phyloP scores from a whole-genome alignment of 2,888 invertebrate genomes.

The Callyntrura guangdongensis region DNA sequence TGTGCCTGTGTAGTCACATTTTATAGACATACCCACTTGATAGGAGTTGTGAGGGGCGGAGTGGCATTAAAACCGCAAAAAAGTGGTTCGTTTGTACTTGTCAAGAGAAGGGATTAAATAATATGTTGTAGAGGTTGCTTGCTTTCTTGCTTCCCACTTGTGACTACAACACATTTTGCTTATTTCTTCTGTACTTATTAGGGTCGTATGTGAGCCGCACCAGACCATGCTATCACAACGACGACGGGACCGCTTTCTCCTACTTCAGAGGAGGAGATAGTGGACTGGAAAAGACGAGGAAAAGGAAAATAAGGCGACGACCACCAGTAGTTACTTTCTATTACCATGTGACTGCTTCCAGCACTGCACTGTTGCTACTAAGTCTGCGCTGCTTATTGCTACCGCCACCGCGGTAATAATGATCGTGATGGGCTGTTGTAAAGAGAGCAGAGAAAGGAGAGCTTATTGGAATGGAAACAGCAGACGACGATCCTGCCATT shows the following conservation, averaged over 20 bases:
- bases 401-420: neutral
- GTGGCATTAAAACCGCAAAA: conserved; percentile 57
- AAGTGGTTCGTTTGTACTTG: conserved; percentile 59
- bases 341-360: neutral
- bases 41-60: conserved; percentile 9
- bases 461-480: conserved; percentile 58
- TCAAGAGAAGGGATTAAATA: conserved; percentile 58
- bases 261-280: neutral
- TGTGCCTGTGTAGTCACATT: neutral
- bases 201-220: too few species aligned
- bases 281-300: neutral
- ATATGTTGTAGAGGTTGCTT: neutral
- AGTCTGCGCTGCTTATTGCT: neutral
- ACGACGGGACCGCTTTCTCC: neutral
- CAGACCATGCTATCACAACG: too few species aligned
- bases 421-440: neutral
- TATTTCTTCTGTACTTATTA: neutral
- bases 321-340: neutral
- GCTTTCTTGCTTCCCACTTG: neutral
- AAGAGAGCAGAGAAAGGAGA: neutral
- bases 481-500: conserved; percentile 19
- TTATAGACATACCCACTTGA: neutral
- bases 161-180: neutral
- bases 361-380: neutral
- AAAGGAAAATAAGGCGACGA: neutral